phyloP scores from a whole-genome alignment of 2,113 vertebrate genomes.

The Istiophorus platypterus region DNA sequence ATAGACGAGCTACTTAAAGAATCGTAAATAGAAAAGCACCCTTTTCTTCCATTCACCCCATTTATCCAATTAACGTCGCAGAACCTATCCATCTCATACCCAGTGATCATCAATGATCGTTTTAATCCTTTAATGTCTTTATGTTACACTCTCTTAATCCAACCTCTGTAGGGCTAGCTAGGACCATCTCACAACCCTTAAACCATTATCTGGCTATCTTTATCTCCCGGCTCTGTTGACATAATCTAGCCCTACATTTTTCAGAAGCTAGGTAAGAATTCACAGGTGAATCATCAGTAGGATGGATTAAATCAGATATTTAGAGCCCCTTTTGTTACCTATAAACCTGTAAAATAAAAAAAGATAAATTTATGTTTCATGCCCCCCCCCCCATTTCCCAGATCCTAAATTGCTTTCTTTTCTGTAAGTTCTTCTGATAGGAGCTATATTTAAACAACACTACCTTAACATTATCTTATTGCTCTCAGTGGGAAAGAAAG shows the following conservation, averaged over 20 bases:
- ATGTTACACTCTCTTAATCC: constrained; percentile 16
- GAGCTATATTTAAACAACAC: too few relatives aligned
- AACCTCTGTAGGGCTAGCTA: constrained; percentile 22
- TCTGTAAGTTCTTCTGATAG: not conserved
- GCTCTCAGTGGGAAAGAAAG: not conserved
- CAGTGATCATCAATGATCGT: not conserved
- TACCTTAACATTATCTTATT: not conserved
- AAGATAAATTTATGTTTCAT: not conserved
- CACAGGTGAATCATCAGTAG: constrained; percentile 39
- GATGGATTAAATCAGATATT: constrained; percentile 31
- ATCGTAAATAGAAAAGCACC: too few relatives aligned
- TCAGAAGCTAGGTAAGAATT: constrained; percentile 42
- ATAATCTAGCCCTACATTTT: constrained; percentile 43
- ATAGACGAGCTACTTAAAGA: too few relatives aligned
- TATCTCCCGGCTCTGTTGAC: constrained; percentile 25
- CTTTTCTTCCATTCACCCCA: too few relatives aligned
- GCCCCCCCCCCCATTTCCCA: not conserved
- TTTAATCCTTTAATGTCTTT: constrained; percentile 46
- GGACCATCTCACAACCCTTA: constrained; percentile 8
- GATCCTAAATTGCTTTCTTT: not conserved
- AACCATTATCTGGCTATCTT: constrained; percentile 42
- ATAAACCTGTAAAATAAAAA: not conserved
- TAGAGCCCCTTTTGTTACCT: not conserved
- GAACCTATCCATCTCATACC: not conserved
- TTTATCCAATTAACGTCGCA: not conserved